A percentile compares a stretch with the other conserved stretches of the same genome.
Evolutionary conservation across 2,888 invertebrate species (phyloP).

Genomic region (Molorchus minor): DNA sequence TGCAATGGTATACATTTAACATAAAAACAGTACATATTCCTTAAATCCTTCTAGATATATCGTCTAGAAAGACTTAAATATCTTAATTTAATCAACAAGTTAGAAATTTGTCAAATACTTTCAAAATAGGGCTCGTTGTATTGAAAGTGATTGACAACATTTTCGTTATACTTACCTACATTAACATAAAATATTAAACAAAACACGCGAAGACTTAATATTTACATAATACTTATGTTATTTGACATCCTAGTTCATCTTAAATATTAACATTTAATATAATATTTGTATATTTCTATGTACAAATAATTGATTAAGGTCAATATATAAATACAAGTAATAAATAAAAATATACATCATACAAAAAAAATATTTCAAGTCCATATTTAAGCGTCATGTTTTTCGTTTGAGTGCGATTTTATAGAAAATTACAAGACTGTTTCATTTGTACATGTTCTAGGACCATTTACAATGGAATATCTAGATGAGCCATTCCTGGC

Average conservation of each 20-base stretch:
- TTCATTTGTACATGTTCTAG: slow-evolving; percentile 84
- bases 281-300: slow-evolving; percentile 16
- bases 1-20: slow-evolving; percentile 15
- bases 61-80: slow-evolving; percentile 8
- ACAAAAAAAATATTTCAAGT: slow-evolving; percentile 42
- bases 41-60: slow-evolving; percentile 12
- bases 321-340: slow-evolving; percentile 14
- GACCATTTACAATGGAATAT: slow-evolving; percentile 84
- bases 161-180: background rate
- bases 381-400: slow-evolving; percentile 46
- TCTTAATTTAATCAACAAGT: background rate
- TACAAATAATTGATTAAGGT: slow-evolving; percentile 25
- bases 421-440: slow-evolving; percentile 72
- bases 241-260: slow-evolving; percentile 8
- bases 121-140: slow-evolving; percentile 56
- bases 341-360: slow-evolving; percentile 33
- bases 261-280: slow-evolving; percentile 24
- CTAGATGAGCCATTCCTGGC: slow-evolving; percentile 77
- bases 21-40: slow-evolving; percentile 12
- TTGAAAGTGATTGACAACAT: slow-evolving; percentile 53
- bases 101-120: slow-evolving; percentile 49
- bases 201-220: slow-evolving; percentile 10
- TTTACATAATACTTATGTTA: slow-evolving; percentile 21
- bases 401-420: slow-evolving; percentile 32
- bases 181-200: slow-evolving; percentile 8